A percentile compares a stretch with the other conserved stretches of the same genome.
Conservation (phyloP, 2,888 invertebrate species). For the Heliconius aoede region DNA sequence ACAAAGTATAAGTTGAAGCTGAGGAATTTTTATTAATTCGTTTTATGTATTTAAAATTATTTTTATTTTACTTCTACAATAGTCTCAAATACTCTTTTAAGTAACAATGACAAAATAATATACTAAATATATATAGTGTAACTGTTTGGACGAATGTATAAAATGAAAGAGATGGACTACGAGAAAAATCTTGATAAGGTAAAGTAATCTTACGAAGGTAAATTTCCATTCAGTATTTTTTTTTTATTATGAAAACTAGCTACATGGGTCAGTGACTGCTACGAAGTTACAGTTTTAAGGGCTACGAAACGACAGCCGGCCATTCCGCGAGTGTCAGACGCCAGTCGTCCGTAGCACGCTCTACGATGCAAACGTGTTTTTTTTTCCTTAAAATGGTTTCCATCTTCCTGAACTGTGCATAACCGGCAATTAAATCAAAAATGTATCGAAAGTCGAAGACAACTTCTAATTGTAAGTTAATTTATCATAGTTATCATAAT, state of each 20-base stretch:
- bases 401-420: conserved; percentile 3
- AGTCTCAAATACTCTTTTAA: not conserved
- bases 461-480: conserved; percentile 67
- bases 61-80: too few species aligned
- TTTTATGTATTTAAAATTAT: too few species aligned
- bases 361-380: conserved; percentile 29
- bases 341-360: conserved; percentile 22
- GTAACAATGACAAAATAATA: not conserved
- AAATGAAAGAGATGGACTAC: not conserved
- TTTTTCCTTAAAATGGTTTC: not conserved
- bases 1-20: not conserved
- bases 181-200: not conserved
- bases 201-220: too few species aligned
- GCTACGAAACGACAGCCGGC: conserved; percentile 4
- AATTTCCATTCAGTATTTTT: not conserved
- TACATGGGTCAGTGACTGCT: conserved; percentile 28
- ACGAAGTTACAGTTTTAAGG: not conserved
- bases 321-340: not conserved
- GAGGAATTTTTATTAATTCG: not conserved
- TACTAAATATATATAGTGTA: not conserved
- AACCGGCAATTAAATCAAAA: conserved; percentile 32
- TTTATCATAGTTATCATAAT: not conserved
- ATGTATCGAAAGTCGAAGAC: conserved; percentile 70
- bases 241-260: conserved; percentile 4
- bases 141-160: too few species aligned